These are phyloP conservation scores for Apodemus sylvaticus DNA, from an alignment of 2,113 vertebrate genomes.

Conservation along the genomic window DNA sequence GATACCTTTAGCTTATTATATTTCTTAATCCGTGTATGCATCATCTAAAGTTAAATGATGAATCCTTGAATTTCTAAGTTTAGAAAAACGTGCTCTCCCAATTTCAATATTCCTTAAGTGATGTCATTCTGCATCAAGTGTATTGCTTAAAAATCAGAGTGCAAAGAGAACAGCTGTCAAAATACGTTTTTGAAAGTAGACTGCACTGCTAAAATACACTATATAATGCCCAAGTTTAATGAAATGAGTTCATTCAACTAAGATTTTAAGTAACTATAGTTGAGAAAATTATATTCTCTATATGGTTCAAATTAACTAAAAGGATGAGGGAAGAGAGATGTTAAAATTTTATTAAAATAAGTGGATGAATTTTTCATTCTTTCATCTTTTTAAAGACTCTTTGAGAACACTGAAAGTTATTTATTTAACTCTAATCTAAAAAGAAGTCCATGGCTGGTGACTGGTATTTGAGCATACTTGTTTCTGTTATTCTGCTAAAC, in stretches of 20 bases:
- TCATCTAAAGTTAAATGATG: conserved; percentile 44
- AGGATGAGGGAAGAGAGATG: not conserved
- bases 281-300: not conserved
- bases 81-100: not conserved
- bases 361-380: not conserved
- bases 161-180: conserved; percentile 50
- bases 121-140: conserved; percentile 55
- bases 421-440: conserved; percentile 15
- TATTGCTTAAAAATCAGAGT: conserved; percentile 57
- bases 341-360: not conserved
- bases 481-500: conserved; percentile 18
- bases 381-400: not conserved
- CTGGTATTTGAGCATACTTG: not conserved
- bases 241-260: not conserved
- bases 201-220: conserved; percentile 55
- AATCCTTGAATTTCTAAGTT: conserved; percentile 6
- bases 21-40: not conserved
- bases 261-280: not conserved
- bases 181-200: conserved; percentile 32
- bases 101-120: conserved; percentile 39
- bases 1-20: not conserved
- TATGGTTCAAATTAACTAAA: not conserved
- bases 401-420: not conserved
- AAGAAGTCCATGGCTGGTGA: not conserved
- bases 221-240: conserved; percentile 9